Conservation (phyloP, 1,140 invertebrate species). For the Antheraea pernyi region DNA sequence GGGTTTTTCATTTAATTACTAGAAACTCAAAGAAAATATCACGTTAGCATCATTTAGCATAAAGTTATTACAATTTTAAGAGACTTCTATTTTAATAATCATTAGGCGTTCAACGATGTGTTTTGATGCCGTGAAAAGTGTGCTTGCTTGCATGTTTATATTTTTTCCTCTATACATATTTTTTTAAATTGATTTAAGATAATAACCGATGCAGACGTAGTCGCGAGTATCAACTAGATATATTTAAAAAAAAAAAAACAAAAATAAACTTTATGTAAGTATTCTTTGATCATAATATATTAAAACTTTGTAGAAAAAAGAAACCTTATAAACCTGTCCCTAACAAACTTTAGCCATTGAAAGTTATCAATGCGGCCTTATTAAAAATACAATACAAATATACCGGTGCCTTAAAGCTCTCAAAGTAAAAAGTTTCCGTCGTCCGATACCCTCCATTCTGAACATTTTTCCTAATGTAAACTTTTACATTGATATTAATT, state of each 20-base stretch:
- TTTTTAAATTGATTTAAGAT: too few relatives aligned
- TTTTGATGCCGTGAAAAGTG: too few relatives aligned
- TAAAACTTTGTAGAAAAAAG: neutral
- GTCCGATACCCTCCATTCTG: slow-evolving; percentile 22
- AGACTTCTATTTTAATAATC: too few relatives aligned
- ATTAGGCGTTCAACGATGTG: too few relatives aligned
- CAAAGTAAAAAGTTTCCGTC: slow-evolving; percentile 22
- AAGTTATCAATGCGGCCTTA: slow-evolving; percentile 17
- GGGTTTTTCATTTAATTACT: too few relatives aligned
- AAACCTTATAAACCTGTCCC: neutral
- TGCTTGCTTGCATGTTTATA: too few relatives aligned
- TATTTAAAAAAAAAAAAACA: neutral
- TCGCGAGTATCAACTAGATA: too few relatives aligned
- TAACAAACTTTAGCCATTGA: slow-evolving; percentile 3
- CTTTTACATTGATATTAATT: slow-evolving; percentile 25
- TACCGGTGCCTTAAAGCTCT: slow-evolving; percentile 24
- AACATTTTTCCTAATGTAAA: slow-evolving; percentile 25
- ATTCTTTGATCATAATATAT: neutral
- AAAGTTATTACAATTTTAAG: too few relatives aligned
- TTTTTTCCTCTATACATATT: too few relatives aligned
- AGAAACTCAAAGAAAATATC: too few relatives aligned
- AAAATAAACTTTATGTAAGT: neutral
- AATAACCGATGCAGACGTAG: too few relatives aligned
- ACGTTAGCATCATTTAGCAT: too few relatives aligned
- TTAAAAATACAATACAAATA: slow-evolving; percentile 32